Evolutionary conservation across 2,113 vertebrate genomes (phyloP), one percentile per base, ranked within the genome.

Genomic region (Corythornis cristatus): DNA sequence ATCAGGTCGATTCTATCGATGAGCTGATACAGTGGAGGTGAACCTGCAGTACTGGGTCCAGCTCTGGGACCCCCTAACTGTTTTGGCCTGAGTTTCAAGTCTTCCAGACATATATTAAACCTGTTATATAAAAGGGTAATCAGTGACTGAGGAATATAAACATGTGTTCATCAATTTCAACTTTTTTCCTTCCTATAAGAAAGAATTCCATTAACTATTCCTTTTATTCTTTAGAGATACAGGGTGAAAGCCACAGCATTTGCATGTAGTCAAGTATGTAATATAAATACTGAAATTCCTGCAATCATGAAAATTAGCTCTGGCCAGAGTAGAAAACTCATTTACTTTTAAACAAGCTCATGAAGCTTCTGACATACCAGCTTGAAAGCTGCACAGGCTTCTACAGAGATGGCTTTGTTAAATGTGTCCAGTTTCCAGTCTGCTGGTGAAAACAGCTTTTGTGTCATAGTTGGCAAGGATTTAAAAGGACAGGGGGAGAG

Each of bases 401-500:
- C 37, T 54, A 62, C 51, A 80, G 90, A 88, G 90, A 51, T 60
- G 11, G 76, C 76, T 78, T 86, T 90, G 83, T 90, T 72, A 80
- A 80, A 83, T 22, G 18, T 48, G 37, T 74, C 76, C 43, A 7
- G 31, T 67, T 80, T 82, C 53, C 53, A 75, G 67, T 53, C 71
- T 88, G 73, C 64, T 93, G 65, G 12, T 88, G 79, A 75, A 94
- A 93, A 83, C 90, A 21, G 29, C 51, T 75, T 92, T 96, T 83
- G 84, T 86, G 58, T 83, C 33, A 12, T 74, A 90, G 79, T 15
- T 83, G 76, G 74, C 82, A 89, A 84, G 64, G 51, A 35, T 71
- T 66, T 86, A 67, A 83, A 83, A 83, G 58, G 48, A 81, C 5
- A 40, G 7, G 40, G 56, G 23, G n/a, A 70, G 68, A 89, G 61